These are phyloP conservation scores for Tenthredo distinguenda DNA, from an alignment of 2,888 invertebrate genomes.

Conservation along the genomic window DNA sequence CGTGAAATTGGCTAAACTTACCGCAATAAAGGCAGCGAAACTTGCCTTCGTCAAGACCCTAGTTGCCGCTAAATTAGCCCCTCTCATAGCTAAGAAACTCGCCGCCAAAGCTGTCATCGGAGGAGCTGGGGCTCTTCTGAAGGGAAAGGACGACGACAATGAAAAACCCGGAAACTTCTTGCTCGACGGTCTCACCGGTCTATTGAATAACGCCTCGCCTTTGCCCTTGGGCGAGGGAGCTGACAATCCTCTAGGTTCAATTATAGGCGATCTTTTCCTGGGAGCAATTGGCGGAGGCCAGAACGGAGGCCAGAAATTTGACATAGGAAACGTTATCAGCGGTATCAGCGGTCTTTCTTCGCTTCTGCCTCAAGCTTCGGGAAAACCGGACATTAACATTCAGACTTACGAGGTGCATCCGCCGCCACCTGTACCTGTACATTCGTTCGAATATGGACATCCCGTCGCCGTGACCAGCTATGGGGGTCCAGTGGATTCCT, in stretches of 20 bases:
- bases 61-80: slow-evolving; percentile 50
- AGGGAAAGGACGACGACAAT: background rate
- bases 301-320: slow-evolving; percentile 70
- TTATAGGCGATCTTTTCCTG: background rate
- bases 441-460: background rate
- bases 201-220: background rate
- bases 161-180: background rate
- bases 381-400: slow-evolving; percentile 18
- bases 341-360: slow-evolving; percentile 42
- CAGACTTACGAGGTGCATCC: slow-evolving; percentile 50
- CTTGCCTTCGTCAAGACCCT: slow-evolving; percentile 49
- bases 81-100: slow-evolving; percentile 32
- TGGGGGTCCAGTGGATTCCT: slow-evolving; percentile 60
- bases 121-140: background rate
- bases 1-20: slow-evolving; percentile 52
- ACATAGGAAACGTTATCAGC: slow-evolving; percentile 35
- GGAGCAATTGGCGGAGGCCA: slow-evolving; percentile 71
- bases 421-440: background rate
- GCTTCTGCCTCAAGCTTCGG: background rate
- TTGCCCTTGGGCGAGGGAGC: slow-evolving; percentile 18
- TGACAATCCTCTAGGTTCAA: slow-evolving; percentile 16
- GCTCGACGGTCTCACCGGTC: slow-evolving; percentile 8
- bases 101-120: slow-evolving; percentile 7
- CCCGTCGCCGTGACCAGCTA: slow-evolving; percentile 14
- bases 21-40: slow-evolving; percentile 54